These are phyloP conservation scores for Tachysurus fulvidraco DNA, from an alignment of 2,113 vertebrate species.

Conservation along the genomic window DNA sequence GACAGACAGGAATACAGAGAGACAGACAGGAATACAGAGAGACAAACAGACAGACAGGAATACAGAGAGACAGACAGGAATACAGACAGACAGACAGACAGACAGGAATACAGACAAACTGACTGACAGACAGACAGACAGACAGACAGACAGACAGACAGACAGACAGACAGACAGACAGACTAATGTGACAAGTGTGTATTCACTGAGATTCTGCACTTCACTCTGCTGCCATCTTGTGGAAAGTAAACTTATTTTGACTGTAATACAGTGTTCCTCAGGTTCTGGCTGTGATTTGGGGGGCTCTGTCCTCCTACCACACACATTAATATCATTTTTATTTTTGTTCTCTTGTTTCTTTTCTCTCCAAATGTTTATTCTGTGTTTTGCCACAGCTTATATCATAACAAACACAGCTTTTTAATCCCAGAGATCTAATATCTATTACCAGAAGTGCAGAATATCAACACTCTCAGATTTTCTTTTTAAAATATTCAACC, in stretches of 20 bases:
- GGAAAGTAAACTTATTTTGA: not conserved
- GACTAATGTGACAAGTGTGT: not conserved
- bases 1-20: no score
- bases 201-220: not conserved
- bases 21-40: no score
- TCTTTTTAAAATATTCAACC: not conserved
- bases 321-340: no score
- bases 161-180: not conserved
- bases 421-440: not conserved
- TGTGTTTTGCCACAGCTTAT: not conserved
- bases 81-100: not conserved
- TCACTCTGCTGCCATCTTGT: conserved; percentile 20
- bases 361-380: not conserved
- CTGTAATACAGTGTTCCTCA: no score
- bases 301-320: no score
- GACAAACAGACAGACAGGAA: no score
- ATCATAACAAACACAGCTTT: not conserved
- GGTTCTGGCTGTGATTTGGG: no score
- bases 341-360: not conserved
- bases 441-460: not conserved
- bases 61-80: not conserved
- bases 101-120: no score
- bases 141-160: not conserved
- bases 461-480: not conserved
- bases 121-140: not conserved